These are phyloP conservation scores for Stegana nigrithorax DNA, from an alignment of 2,888 invertebrate genomes.

Conservation along the genomic window DNA sequence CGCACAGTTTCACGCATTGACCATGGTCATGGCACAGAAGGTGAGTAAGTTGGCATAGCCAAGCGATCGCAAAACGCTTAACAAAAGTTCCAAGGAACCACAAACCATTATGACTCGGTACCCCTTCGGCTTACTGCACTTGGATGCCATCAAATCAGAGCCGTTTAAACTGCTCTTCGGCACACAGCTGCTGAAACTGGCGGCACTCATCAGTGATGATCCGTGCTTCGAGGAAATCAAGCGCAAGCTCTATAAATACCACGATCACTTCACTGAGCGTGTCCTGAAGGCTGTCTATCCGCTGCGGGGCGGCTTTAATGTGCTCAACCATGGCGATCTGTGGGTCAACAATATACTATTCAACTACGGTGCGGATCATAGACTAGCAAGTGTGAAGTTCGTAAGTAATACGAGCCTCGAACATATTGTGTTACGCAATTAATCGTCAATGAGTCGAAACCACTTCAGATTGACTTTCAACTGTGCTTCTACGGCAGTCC, in stretches of 20 bases:
- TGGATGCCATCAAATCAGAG: conserved; percentile 57
- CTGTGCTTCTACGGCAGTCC: conserved; percentile 64
- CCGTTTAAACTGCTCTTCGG: conserved; percentile 60
- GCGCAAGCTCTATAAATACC: conserved; percentile 54
- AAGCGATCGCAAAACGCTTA: background rate
- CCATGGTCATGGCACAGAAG: conserved; percentile 70
- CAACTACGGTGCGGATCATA: conserved; percentile 51
- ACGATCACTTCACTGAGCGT: conserved; percentile 58
- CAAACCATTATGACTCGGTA: conserved; percentile 50
- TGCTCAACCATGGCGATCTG: conserved; percentile 71
- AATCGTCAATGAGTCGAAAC: too few species aligned
- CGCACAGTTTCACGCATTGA: conserved; percentile 71
- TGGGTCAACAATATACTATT: conserved; percentile 72
- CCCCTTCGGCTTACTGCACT: conserved; percentile 58
- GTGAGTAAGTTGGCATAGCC: too few species aligned
- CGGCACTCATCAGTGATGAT: conserved; percentile 47
- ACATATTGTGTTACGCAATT: too few species aligned
- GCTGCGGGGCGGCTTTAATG: conserved; percentile 55
- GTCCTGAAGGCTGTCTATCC: conserved; percentile 57
- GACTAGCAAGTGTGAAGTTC: conserved; percentile 66
- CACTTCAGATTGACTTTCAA: conserved; percentile 68
- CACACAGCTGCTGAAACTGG: conserved; percentile 59
- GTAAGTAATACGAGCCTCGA: too few species aligned
- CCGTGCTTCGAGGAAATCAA: conserved; percentile 49
- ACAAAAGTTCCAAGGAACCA: conserved; percentile 34